These are phyloP conservation scores for Rhopalosiphum padi DNA, from an alignment of 1,140 invertebrate species.

Conservation along the genomic window DNA sequence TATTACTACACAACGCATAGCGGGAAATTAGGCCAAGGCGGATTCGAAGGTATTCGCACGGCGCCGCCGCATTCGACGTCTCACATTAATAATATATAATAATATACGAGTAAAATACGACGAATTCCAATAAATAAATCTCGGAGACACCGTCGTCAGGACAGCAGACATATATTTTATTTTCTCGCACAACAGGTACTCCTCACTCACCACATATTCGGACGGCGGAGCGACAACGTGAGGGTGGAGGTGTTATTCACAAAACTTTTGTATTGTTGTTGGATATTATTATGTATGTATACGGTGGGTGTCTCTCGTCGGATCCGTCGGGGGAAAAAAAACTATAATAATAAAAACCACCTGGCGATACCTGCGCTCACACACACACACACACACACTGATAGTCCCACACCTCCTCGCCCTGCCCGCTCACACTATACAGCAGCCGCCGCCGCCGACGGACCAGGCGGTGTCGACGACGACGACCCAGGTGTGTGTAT, in stretches of 20 bases:
- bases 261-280: constrained; percentile 45
- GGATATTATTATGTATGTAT: not conserved
- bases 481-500: constrained; percentile 30
- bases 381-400: not conserved
- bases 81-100: not conserved
- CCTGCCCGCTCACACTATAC: not conserved
- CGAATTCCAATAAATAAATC: constrained; percentile 20
- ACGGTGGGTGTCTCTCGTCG: constrained; percentile 29
- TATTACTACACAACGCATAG: not conserved
- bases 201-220: not conserved
- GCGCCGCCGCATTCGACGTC: not conserved
- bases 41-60: not conserved
- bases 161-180: not conserved
- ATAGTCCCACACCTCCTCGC: constrained; percentile 23
- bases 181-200: constrained; percentile 35
- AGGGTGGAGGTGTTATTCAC: not conserved
- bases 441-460: not conserved
- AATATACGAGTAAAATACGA: not conserved
- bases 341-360: constrained; percentile 52
- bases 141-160: not conserved
- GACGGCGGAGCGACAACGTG: not conserved
- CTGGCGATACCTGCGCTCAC: constrained; percentile 48
- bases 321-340: not conserved
- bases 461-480: not conserved
- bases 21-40: constrained; percentile 49